These are phyloP conservation scores for Enteromius treurensis DNA, from an alignment of 2,797 vertebrate genomes.

Conservation along the genomic window DNA sequence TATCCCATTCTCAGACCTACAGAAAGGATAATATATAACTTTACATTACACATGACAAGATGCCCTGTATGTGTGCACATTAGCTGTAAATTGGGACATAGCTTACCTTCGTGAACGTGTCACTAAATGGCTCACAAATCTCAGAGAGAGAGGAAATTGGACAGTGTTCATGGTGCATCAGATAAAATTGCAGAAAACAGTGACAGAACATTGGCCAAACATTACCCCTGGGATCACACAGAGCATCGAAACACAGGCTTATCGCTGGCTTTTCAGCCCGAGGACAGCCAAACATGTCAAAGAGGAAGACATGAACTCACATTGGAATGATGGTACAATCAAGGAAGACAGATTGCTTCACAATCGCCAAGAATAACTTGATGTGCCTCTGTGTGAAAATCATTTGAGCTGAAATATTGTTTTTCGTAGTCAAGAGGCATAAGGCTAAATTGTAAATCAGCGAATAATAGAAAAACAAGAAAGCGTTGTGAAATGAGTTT, in stretches of 20 bases:
- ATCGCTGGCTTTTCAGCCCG: conserved; percentile 37
- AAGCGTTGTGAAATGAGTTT: conserved; percentile 12
- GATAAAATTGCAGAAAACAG: conserved; percentile 62
- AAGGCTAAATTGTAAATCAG: conserved; percentile 31
- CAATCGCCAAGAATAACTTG: conserved; percentile 42
- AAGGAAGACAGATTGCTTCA: conserved; percentile 30
- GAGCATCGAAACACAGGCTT: conserved; percentile 28
- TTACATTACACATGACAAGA: conserved; percentile 52
- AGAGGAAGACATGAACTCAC: conserved; percentile 37
- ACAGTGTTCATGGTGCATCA: conserved; percentile 43
- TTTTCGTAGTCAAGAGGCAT: conserved; percentile 33
- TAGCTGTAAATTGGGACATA: conserved; percentile 71
- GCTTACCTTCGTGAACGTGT: conserved; percentile 64
- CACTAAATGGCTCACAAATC: conserved; percentile 50
- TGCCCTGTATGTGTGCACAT: conserved; percentile 62
- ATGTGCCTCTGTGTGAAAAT: conserved; percentile 30
- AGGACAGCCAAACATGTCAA: conserved; percentile 50
- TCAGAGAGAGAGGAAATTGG: conserved; percentile 46
- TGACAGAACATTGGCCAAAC: conserved; percentile 53
- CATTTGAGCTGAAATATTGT: conserved; percentile 35
- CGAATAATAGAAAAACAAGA: conserved; percentile 40
- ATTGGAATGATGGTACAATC: conserved; percentile 50
- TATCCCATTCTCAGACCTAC: conserved; percentile 65
- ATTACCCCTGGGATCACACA: conserved; percentile 52
- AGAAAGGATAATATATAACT: conserved; percentile 63